A percentile compares a stretch with the other conserved stretches of the same genome.
Conservation (phyloP, 53 echinoderm and acorn worm species). For the Temnopleurus reevesii region DNA sequence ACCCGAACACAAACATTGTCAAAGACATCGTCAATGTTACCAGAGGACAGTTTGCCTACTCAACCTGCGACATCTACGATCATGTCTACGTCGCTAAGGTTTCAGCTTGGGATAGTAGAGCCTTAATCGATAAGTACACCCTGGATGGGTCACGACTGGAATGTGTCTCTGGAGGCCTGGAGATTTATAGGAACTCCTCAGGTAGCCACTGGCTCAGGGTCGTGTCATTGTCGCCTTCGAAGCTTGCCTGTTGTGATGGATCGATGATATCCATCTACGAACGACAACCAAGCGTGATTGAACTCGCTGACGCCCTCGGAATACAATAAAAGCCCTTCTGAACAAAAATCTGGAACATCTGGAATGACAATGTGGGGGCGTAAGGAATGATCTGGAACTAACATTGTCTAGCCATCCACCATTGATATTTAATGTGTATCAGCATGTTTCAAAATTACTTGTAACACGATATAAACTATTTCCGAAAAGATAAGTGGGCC, state of each 20-base stretch:
- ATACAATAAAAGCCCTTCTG: background rate
- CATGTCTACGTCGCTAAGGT: conserved; percentile 47
- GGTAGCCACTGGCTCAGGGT: conserved; percentile 29
- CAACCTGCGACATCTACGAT: conserved; percentile 19
- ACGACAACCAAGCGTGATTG: conserved; percentile 2
- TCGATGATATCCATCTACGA: conserved; percentile 14
- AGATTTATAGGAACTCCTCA: background rate
- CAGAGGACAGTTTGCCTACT: conserved; percentile 32
- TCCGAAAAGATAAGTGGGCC: too few relatives aligned
- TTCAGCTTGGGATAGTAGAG: background rate
- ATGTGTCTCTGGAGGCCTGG: background rate
- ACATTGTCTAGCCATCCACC: too few relatives aligned
- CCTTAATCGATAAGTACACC: background rate
- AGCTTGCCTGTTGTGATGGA: conserved; percentile 39
- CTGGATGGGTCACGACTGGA: background rate
- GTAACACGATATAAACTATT: too few relatives aligned
- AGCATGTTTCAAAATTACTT: too few relatives aligned
- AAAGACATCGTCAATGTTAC: background rate
- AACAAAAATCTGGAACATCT: too few relatives aligned
- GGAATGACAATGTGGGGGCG: too few relatives aligned
- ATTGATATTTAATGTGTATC: too few relatives aligned
- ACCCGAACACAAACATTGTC: background rate
- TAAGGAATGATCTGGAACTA: too few relatives aligned
- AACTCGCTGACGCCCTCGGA: conserved; percentile 12
- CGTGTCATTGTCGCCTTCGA: conserved; percentile 14